phyloP scores from a whole-genome alignment of 2,797 vertebrate genomes.

The Selene dorsalis region DNA sequence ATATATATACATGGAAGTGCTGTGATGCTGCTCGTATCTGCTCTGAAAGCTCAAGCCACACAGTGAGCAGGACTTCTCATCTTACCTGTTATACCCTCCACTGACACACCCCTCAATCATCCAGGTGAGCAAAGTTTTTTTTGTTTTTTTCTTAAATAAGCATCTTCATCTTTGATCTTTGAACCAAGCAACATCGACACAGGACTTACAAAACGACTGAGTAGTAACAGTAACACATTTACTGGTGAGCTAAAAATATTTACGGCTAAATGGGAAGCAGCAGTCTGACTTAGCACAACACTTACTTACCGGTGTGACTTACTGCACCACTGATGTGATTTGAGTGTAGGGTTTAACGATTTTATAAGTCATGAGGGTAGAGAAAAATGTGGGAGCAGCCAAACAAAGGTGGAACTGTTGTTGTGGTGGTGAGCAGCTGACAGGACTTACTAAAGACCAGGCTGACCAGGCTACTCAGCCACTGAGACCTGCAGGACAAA shows the following conservation, averaged over 20 bases:
- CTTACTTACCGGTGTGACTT: not conserved
- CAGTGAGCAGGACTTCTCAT: no score
- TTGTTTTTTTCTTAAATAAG: no score
- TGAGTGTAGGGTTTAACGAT: not conserved
- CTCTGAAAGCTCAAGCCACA: no score
- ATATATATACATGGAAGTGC: no score
- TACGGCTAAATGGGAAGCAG: not conserved
- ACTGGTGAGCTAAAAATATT: not conserved
- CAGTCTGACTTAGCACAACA: not conserved
- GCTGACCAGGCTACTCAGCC: not conserved
- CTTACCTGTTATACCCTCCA: no score
- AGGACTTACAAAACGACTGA: no score
- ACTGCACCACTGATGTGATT: not conserved
- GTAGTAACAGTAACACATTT: not conserved
- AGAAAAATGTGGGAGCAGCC: slow-evolving; percentile 25
- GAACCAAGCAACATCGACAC: no score
- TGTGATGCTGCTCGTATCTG: no score
- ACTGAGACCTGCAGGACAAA: slow-evolving; percentile 38
- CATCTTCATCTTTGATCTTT: no score
- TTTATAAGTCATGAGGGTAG: not conserved
- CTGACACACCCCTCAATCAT: no score
- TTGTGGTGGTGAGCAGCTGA: slow-evolving; percentile 43
- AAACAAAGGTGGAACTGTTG: slow-evolving; percentile 52
- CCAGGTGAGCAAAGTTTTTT: no score
- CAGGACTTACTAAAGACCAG: slow-evolving; percentile 59